Evolutionary conservation across 2,797 vertebrate species (phyloP).

Genomic region (Rachycentron canadum): DNA sequence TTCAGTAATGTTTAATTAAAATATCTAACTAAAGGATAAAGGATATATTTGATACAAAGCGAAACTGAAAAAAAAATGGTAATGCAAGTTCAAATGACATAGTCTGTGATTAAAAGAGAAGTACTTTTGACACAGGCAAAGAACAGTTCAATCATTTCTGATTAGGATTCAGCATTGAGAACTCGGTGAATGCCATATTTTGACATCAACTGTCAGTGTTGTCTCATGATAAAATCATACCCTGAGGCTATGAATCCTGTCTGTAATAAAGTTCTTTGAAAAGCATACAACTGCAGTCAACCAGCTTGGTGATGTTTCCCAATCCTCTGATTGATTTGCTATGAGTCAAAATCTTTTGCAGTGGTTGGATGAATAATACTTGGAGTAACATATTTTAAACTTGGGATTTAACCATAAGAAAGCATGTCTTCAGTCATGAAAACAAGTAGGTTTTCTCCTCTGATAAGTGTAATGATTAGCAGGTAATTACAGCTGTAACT

Average conservation of each 20-base stretch:
- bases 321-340: constrained; percentile 54
- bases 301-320: constrained; percentile 42
- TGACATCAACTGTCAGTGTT: constrained; percentile 69
- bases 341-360: constrained; percentile 34
- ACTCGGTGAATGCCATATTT: constrained; percentile 49
- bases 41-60: constrained; percentile 38
- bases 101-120: constrained; percentile 52
- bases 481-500: background rate
- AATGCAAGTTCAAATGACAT: constrained; percentile 29
- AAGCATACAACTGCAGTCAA: constrained; percentile 37
- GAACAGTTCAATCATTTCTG: constrained; percentile 54
- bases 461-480: background rate
- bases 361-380: constrained; percentile 10
- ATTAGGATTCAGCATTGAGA: constrained; percentile 53
- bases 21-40: constrained; percentile 22
- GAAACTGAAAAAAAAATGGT: constrained; percentile 25
- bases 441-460: background rate
- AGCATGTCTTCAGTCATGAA: background rate
- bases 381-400: constrained; percentile 2
- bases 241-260: constrained; percentile 58
- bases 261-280: constrained; percentile 64
- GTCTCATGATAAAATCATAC: constrained; percentile 58
- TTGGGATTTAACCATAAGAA: background rate
- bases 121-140: constrained; percentile 59
- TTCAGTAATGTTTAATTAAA: constrained; percentile 54